Conservation (phyloP, 2,888 invertebrate genomes). For the Trissonchulus latispiculum region DNA sequence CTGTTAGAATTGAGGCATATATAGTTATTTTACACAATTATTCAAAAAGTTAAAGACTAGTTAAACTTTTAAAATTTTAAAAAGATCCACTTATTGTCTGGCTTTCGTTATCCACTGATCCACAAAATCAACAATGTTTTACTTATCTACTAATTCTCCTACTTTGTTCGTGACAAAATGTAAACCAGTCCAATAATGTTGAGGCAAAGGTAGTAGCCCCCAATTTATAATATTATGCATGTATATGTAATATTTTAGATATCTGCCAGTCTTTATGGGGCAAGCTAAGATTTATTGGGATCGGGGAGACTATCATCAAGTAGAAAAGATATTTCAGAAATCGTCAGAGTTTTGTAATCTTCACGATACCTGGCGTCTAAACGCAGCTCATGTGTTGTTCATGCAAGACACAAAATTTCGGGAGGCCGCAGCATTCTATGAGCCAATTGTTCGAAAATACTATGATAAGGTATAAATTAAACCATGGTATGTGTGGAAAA, state of each 20-base stretch:
- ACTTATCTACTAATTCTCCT: too few species aligned
- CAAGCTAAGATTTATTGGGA: slow-evolving; percentile 99
- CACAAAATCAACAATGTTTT: too few species aligned
- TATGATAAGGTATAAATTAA: slow-evolving; percentile 62
- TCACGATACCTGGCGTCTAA: slow-evolving; percentile 89
- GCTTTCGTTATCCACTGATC: too few species aligned
- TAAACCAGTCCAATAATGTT: too few species aligned
- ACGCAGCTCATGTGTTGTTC: slow-evolving; percentile 95
- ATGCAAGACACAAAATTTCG: slow-evolving; percentile 99
- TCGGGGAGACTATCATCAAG: slow-evolving; percentile 82
- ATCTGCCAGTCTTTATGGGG: slow-evolving; percentile 96
- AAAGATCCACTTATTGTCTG: too few species aligned
- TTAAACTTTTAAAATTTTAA: too few species aligned
- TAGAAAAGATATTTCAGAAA: slow-evolving; percentile 90
- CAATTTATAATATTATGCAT: not conserved
- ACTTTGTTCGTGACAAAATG: too few species aligned
- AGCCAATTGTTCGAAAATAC: slow-evolving; percentile 88
- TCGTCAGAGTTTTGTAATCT: slow-evolving; percentile 97
- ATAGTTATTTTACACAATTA: too few species aligned
- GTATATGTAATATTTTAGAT: too few species aligned
- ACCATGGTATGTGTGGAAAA: not conserved
- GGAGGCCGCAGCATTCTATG: slow-evolving; percentile 94
- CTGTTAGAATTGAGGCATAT: too few species aligned
- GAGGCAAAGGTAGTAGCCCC: too few species aligned
- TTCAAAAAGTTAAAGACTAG: too few species aligned